These are phyloP conservation scores for Zhengitettix transpicula DNA, from an alignment of 2,888 invertebrate genomes.

Conservation along the genomic window DNA sequence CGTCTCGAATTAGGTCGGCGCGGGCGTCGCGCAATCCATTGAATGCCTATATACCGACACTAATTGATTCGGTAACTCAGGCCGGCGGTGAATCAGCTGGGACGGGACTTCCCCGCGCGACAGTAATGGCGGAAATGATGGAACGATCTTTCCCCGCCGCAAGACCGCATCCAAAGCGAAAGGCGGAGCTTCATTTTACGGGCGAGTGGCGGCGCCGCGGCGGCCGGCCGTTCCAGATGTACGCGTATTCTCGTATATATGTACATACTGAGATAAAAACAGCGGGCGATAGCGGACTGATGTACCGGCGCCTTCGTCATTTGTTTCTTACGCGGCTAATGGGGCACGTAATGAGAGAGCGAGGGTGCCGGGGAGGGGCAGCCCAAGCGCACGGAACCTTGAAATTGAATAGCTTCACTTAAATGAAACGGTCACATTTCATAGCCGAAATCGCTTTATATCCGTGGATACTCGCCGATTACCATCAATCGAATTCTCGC, in stretches of 20 bases:
- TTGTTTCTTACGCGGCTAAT: slow-evolving; percentile 30
- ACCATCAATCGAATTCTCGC: slow-evolving; percentile 6
- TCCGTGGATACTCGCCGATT: slow-evolving; percentile 3
- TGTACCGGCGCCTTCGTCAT: slow-evolving; percentile 16
- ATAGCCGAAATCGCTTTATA: slow-evolving; percentile 16
- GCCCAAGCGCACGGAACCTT: slow-evolving; percentile 13
- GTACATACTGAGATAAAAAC: background rate
- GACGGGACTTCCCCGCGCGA: slow-evolving; percentile 11
- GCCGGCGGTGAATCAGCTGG: no score
- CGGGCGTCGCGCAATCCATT: no score
- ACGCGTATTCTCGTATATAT: background rate
- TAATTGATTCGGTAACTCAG: no score
- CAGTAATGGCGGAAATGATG: slow-evolving; percentile 30
- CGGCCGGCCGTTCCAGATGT: slow-evolving; percentile 7
- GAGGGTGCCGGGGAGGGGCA: slow-evolving; percentile 5
- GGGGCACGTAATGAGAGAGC: slow-evolving; percentile 28
- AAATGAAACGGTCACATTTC: slow-evolving; percentile 16
- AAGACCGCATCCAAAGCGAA: slow-evolving; percentile 18
- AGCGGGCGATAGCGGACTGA: background rate
- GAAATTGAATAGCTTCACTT: slow-evolving; percentile 16
- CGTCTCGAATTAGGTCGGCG: no score
- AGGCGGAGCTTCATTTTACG: slow-evolving; percentile 10
- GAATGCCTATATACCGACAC: no score
- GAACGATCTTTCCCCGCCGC: slow-evolving; percentile 31
- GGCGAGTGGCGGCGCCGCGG: slow-evolving; percentile 26